phyloP scores from a whole-genome alignment of 2,888 invertebrate genomes.

The Xanthorhoe spadicearia region DNA sequence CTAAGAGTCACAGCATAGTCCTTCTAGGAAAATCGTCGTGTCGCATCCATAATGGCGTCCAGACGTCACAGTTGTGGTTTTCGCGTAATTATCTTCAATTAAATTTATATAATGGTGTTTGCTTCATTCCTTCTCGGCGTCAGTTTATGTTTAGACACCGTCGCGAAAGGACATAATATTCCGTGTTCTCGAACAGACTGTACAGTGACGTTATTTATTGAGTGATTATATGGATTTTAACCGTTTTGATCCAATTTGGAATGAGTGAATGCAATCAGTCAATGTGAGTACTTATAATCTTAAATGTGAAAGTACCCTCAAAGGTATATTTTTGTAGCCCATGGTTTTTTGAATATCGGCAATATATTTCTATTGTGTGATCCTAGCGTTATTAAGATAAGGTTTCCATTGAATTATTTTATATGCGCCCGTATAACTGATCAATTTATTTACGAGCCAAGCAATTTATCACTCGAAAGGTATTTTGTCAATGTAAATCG shows the following conservation, averaged over 20 bases:
- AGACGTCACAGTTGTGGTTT: slow-evolving; percentile 69
- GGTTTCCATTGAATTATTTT: slow-evolving; percentile 40
- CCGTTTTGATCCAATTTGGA: slow-evolving; percentile 1
- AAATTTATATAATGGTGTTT: slow-evolving; percentile 75
- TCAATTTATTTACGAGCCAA: slow-evolving; percentile 27
- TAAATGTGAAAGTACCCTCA: slow-evolving; percentile 15
- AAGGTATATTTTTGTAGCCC: slow-evolving; percentile 8
- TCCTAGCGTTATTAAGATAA: slow-evolving; percentile 33
- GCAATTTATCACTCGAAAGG: slow-evolving; percentile 28
- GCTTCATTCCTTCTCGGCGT: slow-evolving; percentile 52
- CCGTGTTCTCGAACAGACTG: slow-evolving; percentile 20
- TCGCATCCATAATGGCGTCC: slow-evolving; percentile 51
- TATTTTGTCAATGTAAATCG: slow-evolving; percentile 15
- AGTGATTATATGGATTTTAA: slow-evolving; percentile 12
- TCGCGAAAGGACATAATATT: slow-evolving; percentile 41
- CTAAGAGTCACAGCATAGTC: slow-evolving; percentile 43
- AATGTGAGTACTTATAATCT: slow-evolving; percentile 35
- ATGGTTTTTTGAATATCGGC: not conserved
- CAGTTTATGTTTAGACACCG: slow-evolving; percentile 59
- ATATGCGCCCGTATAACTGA: slow-evolving; percentile 47
- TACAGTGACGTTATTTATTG: slow-evolving; percentile 8
- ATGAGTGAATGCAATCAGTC: slow-evolving; percentile 24
- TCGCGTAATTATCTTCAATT: slow-evolving; percentile 75
- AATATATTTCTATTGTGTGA: slow-evolving; percentile 39
- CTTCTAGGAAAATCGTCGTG: slow-evolving; percentile 57